phyloP scores from a whole-genome alignment of 2,888 invertebrate genomes.

The Alloplasta piceator region DNA sequence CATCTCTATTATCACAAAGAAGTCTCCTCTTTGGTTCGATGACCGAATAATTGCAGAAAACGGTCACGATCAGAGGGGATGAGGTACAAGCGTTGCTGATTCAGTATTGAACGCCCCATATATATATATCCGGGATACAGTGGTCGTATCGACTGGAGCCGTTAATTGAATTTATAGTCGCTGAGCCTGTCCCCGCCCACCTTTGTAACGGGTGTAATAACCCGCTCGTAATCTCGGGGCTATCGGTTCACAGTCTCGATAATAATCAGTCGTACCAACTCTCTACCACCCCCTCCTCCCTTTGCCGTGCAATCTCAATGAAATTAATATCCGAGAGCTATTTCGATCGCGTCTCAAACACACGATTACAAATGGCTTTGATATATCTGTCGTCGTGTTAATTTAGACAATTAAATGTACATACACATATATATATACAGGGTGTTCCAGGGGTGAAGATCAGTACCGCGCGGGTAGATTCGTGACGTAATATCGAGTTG shows the following conservation, averaged over 20 bases:
- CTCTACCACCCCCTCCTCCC: not conserved
- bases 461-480: too few relatives aligned
- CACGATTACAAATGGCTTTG: not conserved
- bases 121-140: constrained; percentile 33
- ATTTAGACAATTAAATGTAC: too few relatives aligned
- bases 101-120: constrained; percentile 32
- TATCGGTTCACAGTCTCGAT: constrained; percentile 59
- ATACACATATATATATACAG: not conserved
- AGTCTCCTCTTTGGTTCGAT: too few relatives aligned
- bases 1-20: too few relatives aligned
- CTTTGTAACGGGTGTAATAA: constrained; percentile 61
- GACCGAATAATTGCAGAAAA: too few relatives aligned
- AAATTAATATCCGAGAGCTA: constrained; percentile 45
- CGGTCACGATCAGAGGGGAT: not conserved
- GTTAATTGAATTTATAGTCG: constrained; percentile 65
- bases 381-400: not conserved
- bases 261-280: constrained; percentile 39
- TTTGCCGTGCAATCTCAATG: constrained; percentile 26
- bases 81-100: constrained; percentile 18
- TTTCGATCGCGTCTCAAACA: not conserved
- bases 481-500: too few relatives aligned
- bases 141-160: constrained; percentile 52
- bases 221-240: constrained; percentile 62
- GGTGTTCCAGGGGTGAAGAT: too few relatives aligned
- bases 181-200: constrained; percentile 2